Evolutionary conservation across 1,140 invertebrate genomes (phyloP).

Genomic region (Bursaphelenchus mucronatus): DNA sequence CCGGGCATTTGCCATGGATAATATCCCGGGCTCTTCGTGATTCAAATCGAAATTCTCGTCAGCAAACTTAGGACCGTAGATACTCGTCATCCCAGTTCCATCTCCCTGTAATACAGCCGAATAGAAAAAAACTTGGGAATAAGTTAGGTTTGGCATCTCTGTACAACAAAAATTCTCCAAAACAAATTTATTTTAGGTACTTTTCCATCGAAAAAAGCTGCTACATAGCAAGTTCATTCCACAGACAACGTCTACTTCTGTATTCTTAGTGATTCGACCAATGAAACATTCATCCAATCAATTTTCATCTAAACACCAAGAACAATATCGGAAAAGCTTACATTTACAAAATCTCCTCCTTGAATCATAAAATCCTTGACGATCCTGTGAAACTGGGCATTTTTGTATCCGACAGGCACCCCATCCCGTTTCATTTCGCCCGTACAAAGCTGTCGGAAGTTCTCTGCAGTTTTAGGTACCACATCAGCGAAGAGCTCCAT

Average conservation of each 20-base stretch:
- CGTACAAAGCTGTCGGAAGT: slow-evolving; percentile 96
- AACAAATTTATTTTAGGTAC: too few relatives aligned
- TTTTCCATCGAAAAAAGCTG: too few relatives aligned
- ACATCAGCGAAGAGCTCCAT: slow-evolving; percentile 94
- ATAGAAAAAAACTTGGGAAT: background rate
- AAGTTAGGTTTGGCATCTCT: too few relatives aligned
- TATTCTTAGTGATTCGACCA: too few relatives aligned
- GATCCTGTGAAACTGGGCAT: slow-evolving; percentile 90
- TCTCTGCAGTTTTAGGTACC: slow-evolving; percentile 94
- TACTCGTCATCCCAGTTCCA: slow-evolving; percentile 94
- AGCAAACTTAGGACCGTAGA: slow-evolving; percentile 86
- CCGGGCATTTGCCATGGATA: slow-evolving; percentile 93
- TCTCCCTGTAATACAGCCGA: slow-evolving; percentile 71
- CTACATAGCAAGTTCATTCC: too few relatives aligned
- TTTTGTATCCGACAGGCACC: slow-evolving; percentile 93
- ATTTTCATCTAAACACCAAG: slow-evolving; percentile 13
- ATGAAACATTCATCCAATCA: too few relatives aligned
- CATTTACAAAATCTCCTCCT: slow-evolving; percentile 96
- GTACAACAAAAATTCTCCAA: too few relatives aligned
- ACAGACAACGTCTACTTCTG: too few relatives aligned
- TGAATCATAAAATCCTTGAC: slow-evolving; percentile 96
- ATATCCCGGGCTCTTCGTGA: slow-evolving; percentile 86
- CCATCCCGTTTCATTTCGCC: slow-evolving; percentile 82
- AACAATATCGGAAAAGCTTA: slow-evolving; percentile 63
- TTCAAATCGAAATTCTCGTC: slow-evolving; percentile 95